A percentile compares a stretch with the other conserved stretches of the same genome.
Evolutionary conservation across 2,113 vertebrate genomes (phyloP).

Genomic region (Micromys minutus): DNA sequence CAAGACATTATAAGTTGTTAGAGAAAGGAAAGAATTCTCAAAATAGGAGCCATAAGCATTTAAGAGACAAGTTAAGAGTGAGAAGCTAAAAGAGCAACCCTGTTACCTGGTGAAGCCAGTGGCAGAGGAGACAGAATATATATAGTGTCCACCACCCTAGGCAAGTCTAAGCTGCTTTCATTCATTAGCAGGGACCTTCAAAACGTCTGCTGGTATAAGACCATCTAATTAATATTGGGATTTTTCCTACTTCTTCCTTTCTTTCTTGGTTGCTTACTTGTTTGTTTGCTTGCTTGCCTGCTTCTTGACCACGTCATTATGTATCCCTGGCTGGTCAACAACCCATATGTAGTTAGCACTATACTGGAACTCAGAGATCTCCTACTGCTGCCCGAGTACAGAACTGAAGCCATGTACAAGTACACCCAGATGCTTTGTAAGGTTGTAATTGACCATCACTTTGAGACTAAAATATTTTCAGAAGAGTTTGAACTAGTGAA

Average conservation of each 20-base stretch:
- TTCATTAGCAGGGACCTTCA: background rate
- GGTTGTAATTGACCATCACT: background rate
- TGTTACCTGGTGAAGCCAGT: background rate
- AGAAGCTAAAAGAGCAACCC: slow-evolving; percentile 10
- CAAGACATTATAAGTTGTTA: background rate
- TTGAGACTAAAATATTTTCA: background rate
- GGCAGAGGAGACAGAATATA: background rate
- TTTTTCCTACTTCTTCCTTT: background rate
- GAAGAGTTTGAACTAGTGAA: background rate
- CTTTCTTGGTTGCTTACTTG: background rate
- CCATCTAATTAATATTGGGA: background rate
- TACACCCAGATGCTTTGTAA: background rate
- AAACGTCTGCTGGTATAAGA: background rate
- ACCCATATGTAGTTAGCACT: background rate
- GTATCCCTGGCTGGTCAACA: background rate
- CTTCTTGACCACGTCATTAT: no score
- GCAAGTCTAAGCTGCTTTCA: background rate
- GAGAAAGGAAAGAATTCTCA: background rate
- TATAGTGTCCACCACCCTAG: background rate
- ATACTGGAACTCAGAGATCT: background rate
- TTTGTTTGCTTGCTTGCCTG: no score
- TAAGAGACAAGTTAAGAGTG: background rate
- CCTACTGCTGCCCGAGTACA: background rate
- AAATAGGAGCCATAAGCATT: background rate
- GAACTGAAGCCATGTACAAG: background rate